Conservation (phyloP, 2,113 vertebrate genomes). For the Oreochromis spilurus region DNA sequence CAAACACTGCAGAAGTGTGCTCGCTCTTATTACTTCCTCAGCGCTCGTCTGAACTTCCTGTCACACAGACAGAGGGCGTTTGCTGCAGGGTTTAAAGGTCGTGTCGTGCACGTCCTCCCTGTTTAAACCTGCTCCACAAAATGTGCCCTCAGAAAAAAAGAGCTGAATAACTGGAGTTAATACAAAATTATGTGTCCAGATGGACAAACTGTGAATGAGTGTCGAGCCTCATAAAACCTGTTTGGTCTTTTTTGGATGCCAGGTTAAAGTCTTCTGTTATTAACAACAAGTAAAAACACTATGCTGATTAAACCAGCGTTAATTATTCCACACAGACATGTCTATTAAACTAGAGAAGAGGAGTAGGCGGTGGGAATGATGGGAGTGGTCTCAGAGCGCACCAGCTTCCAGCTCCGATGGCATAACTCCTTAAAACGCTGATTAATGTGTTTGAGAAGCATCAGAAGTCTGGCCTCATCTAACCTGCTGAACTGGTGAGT, state of each 20-base stretch:
- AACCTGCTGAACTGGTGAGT: fast-evolving
- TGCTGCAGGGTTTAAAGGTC: neutral
- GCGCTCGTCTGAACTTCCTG: neutral
- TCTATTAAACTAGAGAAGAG: neutral
- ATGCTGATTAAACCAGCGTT: neutral
- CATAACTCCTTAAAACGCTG: neutral
- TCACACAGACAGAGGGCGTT: neutral
- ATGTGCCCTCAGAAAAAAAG: neutral
- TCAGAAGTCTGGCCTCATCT: neutral
- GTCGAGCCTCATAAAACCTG: neutral
- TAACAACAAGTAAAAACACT: neutral
- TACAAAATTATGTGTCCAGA: neutral
- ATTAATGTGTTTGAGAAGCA: neutral
- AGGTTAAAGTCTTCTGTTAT: neutral
- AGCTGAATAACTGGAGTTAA: neutral
- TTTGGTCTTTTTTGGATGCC: neutral
- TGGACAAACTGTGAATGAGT: neutral
- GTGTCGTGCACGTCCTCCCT: neutral
- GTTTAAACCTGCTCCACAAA: neutral
- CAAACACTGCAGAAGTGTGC: neutral
- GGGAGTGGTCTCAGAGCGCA: neutral
- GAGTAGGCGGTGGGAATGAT: neutral
- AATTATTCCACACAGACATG: neutral
- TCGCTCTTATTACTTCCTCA: neutral
- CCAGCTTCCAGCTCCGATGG: neutral